Conservation (phyloP, 2,797 vertebrate species). For the Rhodeus uyekii region DNA sequence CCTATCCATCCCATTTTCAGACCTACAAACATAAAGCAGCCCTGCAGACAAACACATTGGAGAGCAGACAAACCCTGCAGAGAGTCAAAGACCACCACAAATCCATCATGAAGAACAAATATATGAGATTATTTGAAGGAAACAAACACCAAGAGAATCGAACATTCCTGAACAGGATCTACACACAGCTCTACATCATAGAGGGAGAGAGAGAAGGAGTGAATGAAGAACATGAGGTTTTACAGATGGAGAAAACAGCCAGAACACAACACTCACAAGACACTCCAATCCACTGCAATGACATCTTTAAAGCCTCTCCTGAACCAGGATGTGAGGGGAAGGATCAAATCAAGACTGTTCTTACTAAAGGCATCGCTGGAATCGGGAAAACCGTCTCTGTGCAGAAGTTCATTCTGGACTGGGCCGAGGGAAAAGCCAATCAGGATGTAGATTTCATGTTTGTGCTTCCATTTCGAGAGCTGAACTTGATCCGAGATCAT, state of each 20-base stretch:
- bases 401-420: not conserved
- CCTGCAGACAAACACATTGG: not conserved
- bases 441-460: not conserved
- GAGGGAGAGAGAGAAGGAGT: not conserved
- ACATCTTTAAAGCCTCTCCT: not conserved
- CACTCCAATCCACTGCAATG: not conserved
- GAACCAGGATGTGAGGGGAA: not conserved
- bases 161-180: not conserved
- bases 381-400: not conserved
- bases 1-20: not conserved
- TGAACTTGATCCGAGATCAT: not conserved
- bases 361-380: not conserved
- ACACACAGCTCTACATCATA: not conserved
- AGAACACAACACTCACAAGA: not conserved
- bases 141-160: rapidly evolving
- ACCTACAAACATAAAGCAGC: not conserved
- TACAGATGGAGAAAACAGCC: not conserved
- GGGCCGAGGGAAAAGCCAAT: not conserved
- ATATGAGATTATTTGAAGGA: not conserved
- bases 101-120: not conserved
- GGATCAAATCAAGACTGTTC: not conserved
- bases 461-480: not conserved
- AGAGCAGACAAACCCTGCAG: not conserved
- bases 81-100: not conserved
- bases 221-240: not conserved